Conservation (phyloP, 2,113 vertebrate species). For the Channa argus region DNA sequence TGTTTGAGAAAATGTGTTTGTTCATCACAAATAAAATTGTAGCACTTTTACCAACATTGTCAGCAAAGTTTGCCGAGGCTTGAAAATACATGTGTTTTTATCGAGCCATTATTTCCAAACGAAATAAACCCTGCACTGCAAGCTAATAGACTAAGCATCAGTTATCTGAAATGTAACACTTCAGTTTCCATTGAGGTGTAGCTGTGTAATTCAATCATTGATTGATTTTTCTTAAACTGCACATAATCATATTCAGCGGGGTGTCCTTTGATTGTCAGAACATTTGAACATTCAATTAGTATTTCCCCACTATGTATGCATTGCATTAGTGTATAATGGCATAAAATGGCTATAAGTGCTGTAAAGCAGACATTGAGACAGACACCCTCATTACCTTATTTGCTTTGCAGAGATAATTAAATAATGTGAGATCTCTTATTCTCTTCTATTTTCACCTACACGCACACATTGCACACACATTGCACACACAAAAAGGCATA, state of each 20-base stretch:
- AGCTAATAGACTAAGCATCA: slow-evolving; percentile 40
- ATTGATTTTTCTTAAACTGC: slow-evolving; percentile 27
- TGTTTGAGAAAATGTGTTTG: no score
- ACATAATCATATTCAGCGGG: slow-evolving; percentile 31
- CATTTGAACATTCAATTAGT: slow-evolving; percentile 46
- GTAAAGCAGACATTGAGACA: slow-evolving; percentile 26
- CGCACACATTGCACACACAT: slow-evolving; percentile 5
- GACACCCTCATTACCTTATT: slow-evolving; percentile 26
- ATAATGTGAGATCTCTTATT: slow-evolving; percentile 3
- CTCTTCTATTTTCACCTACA: not conserved
- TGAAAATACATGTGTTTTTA: slow-evolving; percentile 21
- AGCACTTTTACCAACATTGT: not conserved
- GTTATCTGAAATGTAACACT: slow-evolving; percentile 49
- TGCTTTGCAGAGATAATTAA: slow-evolving; percentile 40
- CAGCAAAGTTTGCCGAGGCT: not conserved
- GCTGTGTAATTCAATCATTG: slow-evolving; percentile 42
- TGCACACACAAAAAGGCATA: not conserved
- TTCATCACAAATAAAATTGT: not conserved
- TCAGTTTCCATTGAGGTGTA: slow-evolving; percentile 25
- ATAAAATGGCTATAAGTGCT: slow-evolving; percentile 31
- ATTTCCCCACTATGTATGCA: slow-evolving; percentile 22
- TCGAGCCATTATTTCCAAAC: slow-evolving; percentile 18
- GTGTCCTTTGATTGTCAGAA: slow-evolving; percentile 43
- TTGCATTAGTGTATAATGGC: slow-evolving; percentile 53
- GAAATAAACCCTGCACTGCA: slow-evolving; percentile 32